phyloP scores from a whole-genome alignment of 2,113 vertebrate genomes.

The Entelurus aequoreus region DNA sequence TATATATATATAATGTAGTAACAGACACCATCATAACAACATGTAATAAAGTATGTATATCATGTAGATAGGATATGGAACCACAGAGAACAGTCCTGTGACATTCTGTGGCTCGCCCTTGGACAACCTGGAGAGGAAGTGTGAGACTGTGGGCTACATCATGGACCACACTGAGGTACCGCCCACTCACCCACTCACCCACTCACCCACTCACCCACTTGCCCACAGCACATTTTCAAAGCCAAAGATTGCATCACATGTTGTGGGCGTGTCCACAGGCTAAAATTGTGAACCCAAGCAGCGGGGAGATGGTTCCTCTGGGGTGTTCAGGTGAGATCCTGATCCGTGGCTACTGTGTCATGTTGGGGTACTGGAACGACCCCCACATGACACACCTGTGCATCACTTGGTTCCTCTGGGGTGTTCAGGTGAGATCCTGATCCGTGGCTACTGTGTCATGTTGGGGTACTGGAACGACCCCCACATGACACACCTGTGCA shows the following conservation, averaged over 20 bases:
- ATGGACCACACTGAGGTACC: conserved; percentile 83
- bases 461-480: no score
- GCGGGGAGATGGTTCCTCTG: conserved; percentile 64
- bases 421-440: no score
- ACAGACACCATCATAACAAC: no score
- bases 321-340: conserved; percentile 79
- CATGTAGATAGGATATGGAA: conserved; percentile 83
- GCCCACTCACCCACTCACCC: not conserved
- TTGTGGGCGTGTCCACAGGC: conserved; percentile 67
- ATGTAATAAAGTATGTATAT: no score
- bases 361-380: conserved; percentile 88
- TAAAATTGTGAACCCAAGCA: conserved; percentile 76
- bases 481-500: no score
- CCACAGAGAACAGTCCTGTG: conserved; percentile 94
- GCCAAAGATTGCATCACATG: not conserved
- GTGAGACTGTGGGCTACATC: conserved; percentile 77
- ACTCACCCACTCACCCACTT: no score
- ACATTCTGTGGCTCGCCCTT: conserved; percentile 76
- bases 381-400: conserved; percentile 72
- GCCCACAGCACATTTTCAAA: no score
- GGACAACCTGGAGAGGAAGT: conserved; percentile 74
- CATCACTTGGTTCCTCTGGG: no score
- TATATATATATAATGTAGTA: no score
- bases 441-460: no score
- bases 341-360: conserved; percentile 87